Evolutionary conservation across 2,888 invertebrate species (phyloP).

Genomic region (Drosophila algonquin): DNA sequence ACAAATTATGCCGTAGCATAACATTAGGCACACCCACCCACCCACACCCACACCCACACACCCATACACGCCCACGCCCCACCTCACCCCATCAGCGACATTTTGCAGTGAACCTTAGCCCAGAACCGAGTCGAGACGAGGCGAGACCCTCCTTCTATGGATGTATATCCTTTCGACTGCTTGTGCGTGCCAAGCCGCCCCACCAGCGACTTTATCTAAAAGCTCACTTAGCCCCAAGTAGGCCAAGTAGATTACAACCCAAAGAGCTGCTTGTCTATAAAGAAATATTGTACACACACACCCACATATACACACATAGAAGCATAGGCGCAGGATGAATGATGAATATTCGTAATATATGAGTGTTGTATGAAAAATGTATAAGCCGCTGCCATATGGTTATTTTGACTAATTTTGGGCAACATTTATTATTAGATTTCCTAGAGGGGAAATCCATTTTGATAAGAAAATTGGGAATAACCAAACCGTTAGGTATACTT

Average conservation of each 20-base stretch:
- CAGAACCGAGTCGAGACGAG: constrained; percentile 5
- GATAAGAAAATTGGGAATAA: constrained; percentile 3
- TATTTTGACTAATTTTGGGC: constrained; percentile 19
- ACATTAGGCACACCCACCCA: constrained; percentile 68
- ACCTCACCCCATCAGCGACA: constrained; percentile 9
- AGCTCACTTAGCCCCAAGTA: constrained; percentile 77
- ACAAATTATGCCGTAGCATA: constrained; percentile 77
- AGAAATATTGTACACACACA: constrained; percentile 1
- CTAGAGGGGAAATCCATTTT: neutral
- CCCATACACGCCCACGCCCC: constrained; percentile 23
- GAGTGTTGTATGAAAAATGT: constrained; percentile 2
- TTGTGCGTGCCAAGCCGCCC: constrained; percentile 67
- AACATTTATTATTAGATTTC: constrained; percentile 19
- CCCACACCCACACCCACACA: constrained; percentile 13
- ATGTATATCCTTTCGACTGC: constrained; percentile 18
- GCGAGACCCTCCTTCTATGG: too few species aligned
- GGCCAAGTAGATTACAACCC: constrained; percentile 75
- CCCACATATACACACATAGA: neutral
- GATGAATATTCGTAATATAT: constrained; percentile 38
- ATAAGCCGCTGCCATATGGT: constrained; percentile 15
- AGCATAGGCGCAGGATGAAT: constrained; percentile 1
- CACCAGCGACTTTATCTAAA: constrained; percentile 77
- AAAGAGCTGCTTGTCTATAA: constrained; percentile 43
- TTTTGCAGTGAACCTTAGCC: constrained; percentile 59
- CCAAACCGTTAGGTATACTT: too few species aligned